These are phyloP conservation scores for Atta cephalotes DNA, from an alignment of 1,140 invertebrate genomes.

Conservation along the genomic window DNA sequence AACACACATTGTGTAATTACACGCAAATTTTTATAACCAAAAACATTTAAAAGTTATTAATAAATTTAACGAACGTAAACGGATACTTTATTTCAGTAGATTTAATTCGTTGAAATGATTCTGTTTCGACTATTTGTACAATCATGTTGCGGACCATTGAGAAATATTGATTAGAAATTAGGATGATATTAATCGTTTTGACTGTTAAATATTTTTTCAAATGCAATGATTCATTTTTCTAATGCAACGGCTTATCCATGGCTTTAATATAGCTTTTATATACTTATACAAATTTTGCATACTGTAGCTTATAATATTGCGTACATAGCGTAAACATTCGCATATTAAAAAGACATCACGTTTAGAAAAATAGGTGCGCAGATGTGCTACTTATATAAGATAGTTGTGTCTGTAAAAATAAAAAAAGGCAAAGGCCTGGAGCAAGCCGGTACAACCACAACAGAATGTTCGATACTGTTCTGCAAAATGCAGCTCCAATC, in stretches of 20 bases:
- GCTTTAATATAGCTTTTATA: constrained; percentile 67
- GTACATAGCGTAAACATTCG: constrained; percentile 19
- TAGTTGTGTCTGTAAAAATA: constrained; percentile 18
- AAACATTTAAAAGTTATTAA: constrained; percentile 26
- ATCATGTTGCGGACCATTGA: constrained; percentile 21
- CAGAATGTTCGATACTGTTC: constrained; percentile 71
- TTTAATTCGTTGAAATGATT: background rate
- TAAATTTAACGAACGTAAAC: constrained; percentile 11
- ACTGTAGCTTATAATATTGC: constrained; percentile 38
- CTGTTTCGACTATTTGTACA: background rate
- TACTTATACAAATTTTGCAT: constrained; percentile 21
- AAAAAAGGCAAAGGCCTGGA: constrained; percentile 81
- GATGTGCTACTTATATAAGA: constrained; percentile 14
- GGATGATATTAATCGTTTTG: constrained; percentile 41
- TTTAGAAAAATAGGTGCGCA: background rate
- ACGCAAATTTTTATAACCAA: constrained; percentile 27
- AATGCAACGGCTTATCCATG: constrained; percentile 71
- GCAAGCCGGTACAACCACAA: constrained; percentile 86
- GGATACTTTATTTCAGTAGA: constrained; percentile 10
- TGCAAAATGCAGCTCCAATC: constrained; percentile 86
- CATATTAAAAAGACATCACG: background rate
- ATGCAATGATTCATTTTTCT: constrained; percentile 47
- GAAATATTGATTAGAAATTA: constrained; percentile 36
- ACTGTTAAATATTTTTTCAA: constrained; percentile 66
- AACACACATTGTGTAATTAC: constrained; percentile 6